A percentile compares a stretch with the other conserved stretches of the same genome.
Evolutionary conservation across 2,888 invertebrate genomes (phyloP).

Genomic region (Ctenicera cuprea): DNA sequence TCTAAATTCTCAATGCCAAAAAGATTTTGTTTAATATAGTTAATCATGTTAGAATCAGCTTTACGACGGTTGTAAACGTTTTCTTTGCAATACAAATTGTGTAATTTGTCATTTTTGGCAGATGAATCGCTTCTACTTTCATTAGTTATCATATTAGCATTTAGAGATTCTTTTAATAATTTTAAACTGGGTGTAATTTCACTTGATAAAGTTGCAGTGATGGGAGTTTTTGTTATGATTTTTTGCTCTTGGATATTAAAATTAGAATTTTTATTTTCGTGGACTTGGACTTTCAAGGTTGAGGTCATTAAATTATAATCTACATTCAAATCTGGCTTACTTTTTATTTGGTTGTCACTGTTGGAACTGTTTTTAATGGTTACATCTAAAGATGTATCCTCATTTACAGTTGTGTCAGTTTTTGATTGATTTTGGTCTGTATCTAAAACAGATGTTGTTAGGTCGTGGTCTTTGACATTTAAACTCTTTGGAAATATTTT

Average conservation of each 20-base stretch:
- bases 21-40: conserved; percentile 40
- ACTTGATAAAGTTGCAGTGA: background rate
- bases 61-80: background rate
- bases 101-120: background rate
- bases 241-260: background rate
- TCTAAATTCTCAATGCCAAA: background rate
- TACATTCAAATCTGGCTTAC: conserved; percentile 39
- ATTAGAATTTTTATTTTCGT: background rate
- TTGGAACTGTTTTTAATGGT: conserved; percentile 13
- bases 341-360: conserved; percentile 36
- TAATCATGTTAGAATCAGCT: conserved; percentile 29
- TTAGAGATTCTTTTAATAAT: background rate
- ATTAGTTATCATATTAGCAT: background rate
- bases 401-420: conserved; percentile 24
- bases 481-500: background rate
- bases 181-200: background rate
- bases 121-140: background rate
- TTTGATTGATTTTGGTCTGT: conserved; percentile 21
- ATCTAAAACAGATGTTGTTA: conserved; percentile 21
- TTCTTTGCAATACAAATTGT: background rate
- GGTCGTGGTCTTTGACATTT: background rate
- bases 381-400: conserved; percentile 16
- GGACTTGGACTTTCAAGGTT: background rate
- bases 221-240: background rate
- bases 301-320: background rate